Base-by-base conservation (phyloP, 2,888 invertebrate genomes). In the Bembecia ichneumoniformis region DNA sequence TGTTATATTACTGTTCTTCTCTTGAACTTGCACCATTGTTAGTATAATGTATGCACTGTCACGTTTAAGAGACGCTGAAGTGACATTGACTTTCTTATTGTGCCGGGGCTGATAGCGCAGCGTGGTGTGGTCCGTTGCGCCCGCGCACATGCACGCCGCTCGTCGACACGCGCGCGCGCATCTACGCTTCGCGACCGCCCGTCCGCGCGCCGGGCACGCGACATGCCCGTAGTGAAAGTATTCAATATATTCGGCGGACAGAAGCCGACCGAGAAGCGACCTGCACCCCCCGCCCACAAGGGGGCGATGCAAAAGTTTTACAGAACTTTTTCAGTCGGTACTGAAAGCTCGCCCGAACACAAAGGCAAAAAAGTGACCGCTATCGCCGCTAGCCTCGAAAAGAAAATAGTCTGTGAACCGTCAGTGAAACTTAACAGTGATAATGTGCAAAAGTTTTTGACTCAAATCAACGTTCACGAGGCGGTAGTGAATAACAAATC, bases 181-280 rank as follows among this genome's bases (percentile, higher is more conserved):
- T 60, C 74, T 73, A 71, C 73, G 67, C 63, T 77, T 77, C 79
- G 77, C 77, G 66, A 71, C 76, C 77, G 72, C 71, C 69, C 73
- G 73, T 70, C 69, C 69, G 71, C 67, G 52, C 59, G 73, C 70
- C 79, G 82, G 80, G 77, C 71, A 71, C 82, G 82, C 82, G 84
- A 71, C 63, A 87, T 86, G 86, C 87, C 87, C 86, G 84, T 82
- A 82, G 87, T 86, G 84, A 87, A 87, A 84, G 87, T 86, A 71
- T 84, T 86, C 71, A 82, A 78, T 70, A 82, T 87, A 86, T 87
- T 87, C 79, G 87, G 86, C 74, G 82, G 81, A 66, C 86, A 86
- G 82, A 86, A 84, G 81, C 79, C 84, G 73, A 67, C 81, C 75
- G 84, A 84, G 71, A 84, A 82, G 62, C 81, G 78, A 60, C 60